Base-by-base conservation (phyloP, 2,888 invertebrate species). In the Hypolimnas misippus region DNA sequence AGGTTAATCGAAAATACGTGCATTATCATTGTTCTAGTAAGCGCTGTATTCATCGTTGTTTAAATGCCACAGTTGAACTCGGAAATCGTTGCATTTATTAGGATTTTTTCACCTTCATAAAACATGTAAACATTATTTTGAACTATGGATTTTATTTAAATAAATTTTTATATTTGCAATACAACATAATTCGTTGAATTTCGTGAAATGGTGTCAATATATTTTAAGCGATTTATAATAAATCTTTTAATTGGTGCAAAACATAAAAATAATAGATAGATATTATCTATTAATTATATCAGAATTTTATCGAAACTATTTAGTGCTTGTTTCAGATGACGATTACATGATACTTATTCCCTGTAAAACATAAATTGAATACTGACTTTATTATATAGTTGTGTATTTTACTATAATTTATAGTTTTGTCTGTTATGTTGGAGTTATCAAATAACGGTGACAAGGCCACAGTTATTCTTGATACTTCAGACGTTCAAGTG, bases 371-470 rank as follows among this genome's bases (percentile, higher is more conserved):
- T 1, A 10, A 8, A 44, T 44, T 12, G 10, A 44, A 44, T 44
- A 42, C 14, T 4, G n/a, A 46, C 6, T 12, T 46, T n/a, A 21
- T 4, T 40, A 14, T 40, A 40, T 40, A 40, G 7, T 40, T 25
- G 3, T 25, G 12, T n/a, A 38, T n/a, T 5, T 19, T 10, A 12
- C 31, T 16, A 25, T 21, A 21, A 38, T 49, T 10, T 52, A 40
- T 52, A 56, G 42, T 56, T 40, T 35, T 42, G 49, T 21, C 19
- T 40, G 25, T 19, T 49, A 55, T 56, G n/a, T 54, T 44, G 40
- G 49, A 44, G 66, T 55, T 57, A 66, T 57, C 54, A 60, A 66
- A 51, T 60, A 66, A 51, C 46, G 56, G 57, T 60, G 57, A 63
- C 63, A 63, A 63, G 66, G 63, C 54, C 63, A 29, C 44, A 52